phyloP scores from a whole-genome alignment of 2,888 invertebrate genomes.

The Callosobruchus maculatus region DNA sequence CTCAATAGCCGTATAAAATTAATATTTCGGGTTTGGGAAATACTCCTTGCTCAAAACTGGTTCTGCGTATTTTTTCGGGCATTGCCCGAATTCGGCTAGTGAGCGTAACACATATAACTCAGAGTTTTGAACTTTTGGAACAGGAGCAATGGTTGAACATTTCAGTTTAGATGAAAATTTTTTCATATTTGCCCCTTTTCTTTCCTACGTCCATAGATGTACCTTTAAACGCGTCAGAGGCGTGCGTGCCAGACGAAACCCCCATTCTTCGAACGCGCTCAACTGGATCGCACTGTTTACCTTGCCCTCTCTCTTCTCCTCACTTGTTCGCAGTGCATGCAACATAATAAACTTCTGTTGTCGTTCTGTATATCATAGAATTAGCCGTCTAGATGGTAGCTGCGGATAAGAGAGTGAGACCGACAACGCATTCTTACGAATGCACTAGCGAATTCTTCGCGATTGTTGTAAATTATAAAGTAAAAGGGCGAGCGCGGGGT shows the following conservation, averaged over 20 bases:
- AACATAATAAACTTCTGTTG: conserved; percentile 29
- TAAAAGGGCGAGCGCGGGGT: conserved; percentile 32
- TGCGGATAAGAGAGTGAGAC: conserved; percentile 23
- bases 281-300: background rate
- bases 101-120: too few relatives aligned
- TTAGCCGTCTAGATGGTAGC: conserved; percentile 20
- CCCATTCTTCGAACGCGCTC: background rate
- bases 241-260: background rate
- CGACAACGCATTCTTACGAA: conserved; percentile 29
- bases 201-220: background rate
- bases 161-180: too few relatives aligned
- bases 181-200: too few relatives aligned
- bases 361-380: conserved; percentile 28
- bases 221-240: background rate
- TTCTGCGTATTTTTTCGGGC: too few relatives aligned
- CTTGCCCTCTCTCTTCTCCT: background rate
- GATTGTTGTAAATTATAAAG: conserved; percentile 40
- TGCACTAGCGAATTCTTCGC: conserved; percentile 35
- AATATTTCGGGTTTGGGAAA: too few relatives aligned
- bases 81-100: too few relatives aligned
- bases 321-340: conserved; percentile 11
- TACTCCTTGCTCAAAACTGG: too few relatives aligned
- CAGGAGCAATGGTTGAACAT: too few relatives aligned
- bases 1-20: too few relatives aligned
- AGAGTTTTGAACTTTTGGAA: too few relatives aligned